These are phyloP conservation scores for Pongo abelii DNA, from an alignment of 2,113 vertebrate genomes.

Conservation along the genomic window DNA sequence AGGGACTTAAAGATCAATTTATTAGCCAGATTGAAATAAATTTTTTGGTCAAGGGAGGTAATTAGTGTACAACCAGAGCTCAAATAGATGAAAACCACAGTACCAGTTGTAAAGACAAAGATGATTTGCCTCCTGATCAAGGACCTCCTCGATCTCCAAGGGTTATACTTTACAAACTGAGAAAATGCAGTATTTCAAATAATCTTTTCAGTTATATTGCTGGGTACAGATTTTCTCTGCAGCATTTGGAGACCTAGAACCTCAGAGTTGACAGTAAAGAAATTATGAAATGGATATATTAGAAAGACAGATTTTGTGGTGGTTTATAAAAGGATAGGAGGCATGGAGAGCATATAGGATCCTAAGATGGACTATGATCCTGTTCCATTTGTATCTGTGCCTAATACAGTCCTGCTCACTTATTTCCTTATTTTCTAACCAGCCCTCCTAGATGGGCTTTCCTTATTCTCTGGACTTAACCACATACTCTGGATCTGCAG, in stretches of 20 bases:
- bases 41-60: neutral
- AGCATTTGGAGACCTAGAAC: neutral
- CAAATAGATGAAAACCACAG: neutral
- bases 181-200: neutral
- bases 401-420: neutral
- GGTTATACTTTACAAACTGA: too few relatives aligned
- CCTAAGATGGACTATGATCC: neutral
- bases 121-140: neutral
- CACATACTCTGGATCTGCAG: neutral
- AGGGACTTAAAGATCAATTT: neutral
- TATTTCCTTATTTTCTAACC: neutral
- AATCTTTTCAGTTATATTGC: conserved; percentile 21
- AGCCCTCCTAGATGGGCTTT: neutral
- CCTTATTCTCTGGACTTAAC: neutral
- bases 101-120: neutral
- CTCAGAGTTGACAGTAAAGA: neutral
- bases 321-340: neutral
- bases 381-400: neutral
- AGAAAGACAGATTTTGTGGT: neutral
- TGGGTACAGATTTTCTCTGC: conserved; percentile 17
- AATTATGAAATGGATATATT: conserved; percentile 33
- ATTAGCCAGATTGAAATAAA: conserved; percentile 14
- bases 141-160: neutral
- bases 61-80: conserved; percentile 1
- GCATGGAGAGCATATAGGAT: neutral